Evolutionary conservation across 2,797 vertebrate species (phyloP), one percentile per base, ranked within the genome.

Genomic region (Acanthurus tractus): DNA sequence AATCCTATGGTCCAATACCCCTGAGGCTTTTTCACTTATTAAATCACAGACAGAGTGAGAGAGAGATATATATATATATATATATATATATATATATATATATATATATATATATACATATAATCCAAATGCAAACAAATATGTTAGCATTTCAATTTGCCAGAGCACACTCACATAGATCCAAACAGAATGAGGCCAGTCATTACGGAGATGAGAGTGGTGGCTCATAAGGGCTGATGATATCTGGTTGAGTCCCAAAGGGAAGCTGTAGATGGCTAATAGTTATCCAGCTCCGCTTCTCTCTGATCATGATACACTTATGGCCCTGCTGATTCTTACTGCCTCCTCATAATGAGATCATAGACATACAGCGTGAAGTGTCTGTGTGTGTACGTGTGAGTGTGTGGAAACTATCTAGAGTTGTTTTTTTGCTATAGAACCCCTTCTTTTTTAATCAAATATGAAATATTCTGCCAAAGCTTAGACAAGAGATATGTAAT

Each of bases 291-390:
- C 68, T 64, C 62, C 72, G 29, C 45, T 77, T 81, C 72, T 84
- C 80, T 70, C 80, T 78, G 72, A 86, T 86, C 76, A 73, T 56
- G 78, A 83, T 79, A 73, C 72, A 77, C 80, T 85, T 59, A 74
- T 48, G 29, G 63, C 54, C 74, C 67, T 20, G 69, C 70, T 72
- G 79, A 62, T 78, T 76, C 58, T 65, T 61, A 76, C 50, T 61
- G 64, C 55, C 56, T 61, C 25, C 70, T 57, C 42, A 13, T 65
- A 74, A 70, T 70, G 66, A 72, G 22, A 74, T 61, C 57, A 70
- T 14, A 74, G 42, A 50, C 23, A 20, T 15, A 23, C 6, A 53
- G 36, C 18, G 10, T 20, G 14, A 4, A 8, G 18, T 22, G 6
- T 59, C 0, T 34, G 29, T 34, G 29, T 29, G 29, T 34, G 29